Conservation (phyloP, 1,140 invertebrate genomes). For the Drosophila equinoxialis region DNA sequence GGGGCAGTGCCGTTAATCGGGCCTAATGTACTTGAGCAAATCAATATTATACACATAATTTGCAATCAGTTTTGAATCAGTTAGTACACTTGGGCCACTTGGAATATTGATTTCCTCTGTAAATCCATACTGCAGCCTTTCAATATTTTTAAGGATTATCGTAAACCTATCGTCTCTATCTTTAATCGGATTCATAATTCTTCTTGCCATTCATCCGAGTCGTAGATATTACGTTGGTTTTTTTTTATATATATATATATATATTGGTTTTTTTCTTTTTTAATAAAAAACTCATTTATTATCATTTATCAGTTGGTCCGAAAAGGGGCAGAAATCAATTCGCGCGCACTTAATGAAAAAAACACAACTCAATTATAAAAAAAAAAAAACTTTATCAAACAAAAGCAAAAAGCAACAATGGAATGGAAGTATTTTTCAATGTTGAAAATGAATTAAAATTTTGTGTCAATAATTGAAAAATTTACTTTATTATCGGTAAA, state of each 20-base stretch:
- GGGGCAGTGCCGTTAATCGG: background rate
- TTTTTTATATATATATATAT: background rate
- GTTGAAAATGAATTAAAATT: conserved; percentile 72
- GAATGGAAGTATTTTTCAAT: conserved; percentile 59
- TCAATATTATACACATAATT: conserved; percentile 51
- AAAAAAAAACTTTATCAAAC: conserved; percentile 64
- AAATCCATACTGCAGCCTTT: conserved; percentile 20
- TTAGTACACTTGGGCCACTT: background rate
- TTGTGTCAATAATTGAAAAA: conserved; percentile 68
- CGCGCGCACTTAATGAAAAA: conserved; percentile 76
- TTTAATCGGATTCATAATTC: conserved; percentile 33
- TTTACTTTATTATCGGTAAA: conserved; percentile 60
- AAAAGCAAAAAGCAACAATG: conserved; percentile 17
- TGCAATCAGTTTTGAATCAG: conserved; percentile 61
- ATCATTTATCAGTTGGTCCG: conserved; percentile 77
- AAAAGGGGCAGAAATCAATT: conserved; percentile 66
- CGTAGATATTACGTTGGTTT: conserved; percentile 12
- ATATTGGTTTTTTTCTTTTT: conserved; percentile 14
- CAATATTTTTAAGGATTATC: conserved; percentile 34
- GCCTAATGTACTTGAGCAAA: conserved; percentile 18
- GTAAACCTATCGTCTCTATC: background rate
- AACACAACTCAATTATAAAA: conserved; percentile 74
- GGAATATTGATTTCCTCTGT: conserved; percentile 47
- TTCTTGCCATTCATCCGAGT: conserved; percentile 27
- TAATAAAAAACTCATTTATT: conserved; percentile 66